Conservation (phyloP, 2,797 vertebrate species). For the Sciurus carolinensis region DNA sequence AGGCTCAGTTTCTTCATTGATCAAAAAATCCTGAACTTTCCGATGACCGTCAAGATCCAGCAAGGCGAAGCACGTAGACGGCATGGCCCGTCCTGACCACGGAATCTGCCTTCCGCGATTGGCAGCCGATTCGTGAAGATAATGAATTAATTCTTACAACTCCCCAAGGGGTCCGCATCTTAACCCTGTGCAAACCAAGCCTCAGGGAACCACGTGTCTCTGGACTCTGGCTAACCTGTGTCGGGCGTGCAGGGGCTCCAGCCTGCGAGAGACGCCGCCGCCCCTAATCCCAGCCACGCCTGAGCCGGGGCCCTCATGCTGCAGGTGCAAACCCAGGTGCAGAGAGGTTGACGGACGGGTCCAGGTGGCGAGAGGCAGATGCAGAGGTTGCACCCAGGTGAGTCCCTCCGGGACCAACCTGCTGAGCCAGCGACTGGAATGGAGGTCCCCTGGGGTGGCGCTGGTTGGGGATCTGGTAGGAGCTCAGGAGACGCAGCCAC, state of each 20-base stretch:
- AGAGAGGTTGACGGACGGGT: neutral
- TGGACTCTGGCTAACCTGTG: neutral
- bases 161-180: neutral
- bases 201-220: neutral
- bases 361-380: neutral
- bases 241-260: accelerated
- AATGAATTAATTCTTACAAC: neutral
- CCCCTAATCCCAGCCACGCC: neutral
- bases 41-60: neutral
- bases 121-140: neutral
- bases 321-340: neutral
- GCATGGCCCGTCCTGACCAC: neutral
- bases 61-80: neutral
- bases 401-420: neutral
- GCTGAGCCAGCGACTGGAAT: neutral
- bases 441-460: accelerated
- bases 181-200: neutral
- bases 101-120: neutral
- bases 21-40: neutral
- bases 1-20: neutral
- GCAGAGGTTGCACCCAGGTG: accelerated
- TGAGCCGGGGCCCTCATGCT: accelerated
- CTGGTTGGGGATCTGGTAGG: neutral
- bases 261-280: accelerated
- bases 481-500: neutral